A percentile compares a stretch with the other conserved stretches of the same genome.
Evolutionary conservation across 1,140 invertebrate genomes (phyloP).

Genomic region (Pararge aegeria): DNA sequence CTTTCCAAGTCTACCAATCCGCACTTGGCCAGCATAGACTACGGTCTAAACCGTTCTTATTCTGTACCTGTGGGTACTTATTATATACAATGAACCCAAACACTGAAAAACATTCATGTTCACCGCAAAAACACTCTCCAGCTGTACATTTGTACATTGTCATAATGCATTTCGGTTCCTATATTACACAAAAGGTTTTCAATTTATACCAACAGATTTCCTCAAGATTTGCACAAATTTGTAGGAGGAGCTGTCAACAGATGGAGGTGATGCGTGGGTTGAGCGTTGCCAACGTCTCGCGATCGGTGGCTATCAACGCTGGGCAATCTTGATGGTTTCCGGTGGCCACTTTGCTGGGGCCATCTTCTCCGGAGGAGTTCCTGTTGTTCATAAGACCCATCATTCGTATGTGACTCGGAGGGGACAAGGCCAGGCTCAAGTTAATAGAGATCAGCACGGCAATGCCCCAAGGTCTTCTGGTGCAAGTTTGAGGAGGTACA

Average conservation of each 20-base stretch:
- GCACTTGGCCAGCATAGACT: too few relatives aligned
- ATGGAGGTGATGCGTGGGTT: slow-evolving; percentile 68
- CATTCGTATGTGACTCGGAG: slow-evolving; percentile 92
- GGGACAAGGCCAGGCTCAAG: slow-evolving; percentile 91
- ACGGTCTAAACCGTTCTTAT: too few relatives aligned
- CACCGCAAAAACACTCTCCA: too few relatives aligned
- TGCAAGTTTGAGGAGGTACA: slow-evolving; percentile 89
- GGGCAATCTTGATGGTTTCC: slow-evolving; percentile 90
- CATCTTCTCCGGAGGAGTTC: slow-evolving; percentile 84
- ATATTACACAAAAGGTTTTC: too few relatives aligned
- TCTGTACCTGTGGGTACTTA: too few relatives aligned
- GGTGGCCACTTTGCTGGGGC: slow-evolving; percentile 94
- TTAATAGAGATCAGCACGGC: slow-evolving; percentile 84
- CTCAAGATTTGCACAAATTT: slow-evolving; percentile 1
- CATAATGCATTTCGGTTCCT: too few relatives aligned
- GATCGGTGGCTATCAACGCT: slow-evolving; percentile 80
- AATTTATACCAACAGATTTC: too few relatives aligned
- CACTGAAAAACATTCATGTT: too few relatives aligned
- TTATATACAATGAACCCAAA: too few relatives aligned
- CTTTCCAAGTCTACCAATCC: too few relatives aligned
- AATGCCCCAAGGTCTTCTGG: slow-evolving; percentile 89
- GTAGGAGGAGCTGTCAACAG: slow-evolving; percentile 69
- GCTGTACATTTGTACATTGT: too few relatives aligned
- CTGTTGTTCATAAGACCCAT: slow-evolving; percentile 88
- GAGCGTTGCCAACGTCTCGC: slow-evolving; percentile 55